Percentiles rank a stretch among this genome's conserved stretches.
Conservation (phyloP, 2,888 invertebrate species). For the Mythimna impura region DNA sequence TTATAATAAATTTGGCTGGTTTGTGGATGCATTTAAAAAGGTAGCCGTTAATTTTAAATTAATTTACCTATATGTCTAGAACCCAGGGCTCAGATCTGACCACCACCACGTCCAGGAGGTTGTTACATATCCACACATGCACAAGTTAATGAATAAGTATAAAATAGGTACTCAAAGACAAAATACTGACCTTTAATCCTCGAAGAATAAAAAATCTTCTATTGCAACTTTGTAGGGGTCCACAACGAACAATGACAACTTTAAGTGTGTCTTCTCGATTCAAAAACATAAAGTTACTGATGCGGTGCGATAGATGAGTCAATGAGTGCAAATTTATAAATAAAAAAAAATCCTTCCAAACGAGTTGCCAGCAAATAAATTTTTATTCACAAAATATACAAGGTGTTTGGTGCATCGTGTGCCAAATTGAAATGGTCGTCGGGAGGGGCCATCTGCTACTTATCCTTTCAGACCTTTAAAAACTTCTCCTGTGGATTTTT, state of each 20-base stretch:
- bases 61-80: no score
- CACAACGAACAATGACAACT: conserved; percentile 13
- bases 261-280: neutral
- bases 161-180: neutral
- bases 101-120: neutral
- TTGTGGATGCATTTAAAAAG: no score
- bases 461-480: no score
- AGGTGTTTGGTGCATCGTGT: no score
- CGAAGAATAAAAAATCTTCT: neutral
- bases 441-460: no score
- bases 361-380: conserved; percentile 3
- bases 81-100: no score
- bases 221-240: neutral
- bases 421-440: no score
- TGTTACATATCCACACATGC: neutral
- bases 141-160: neutral
- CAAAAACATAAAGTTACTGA: neutral
- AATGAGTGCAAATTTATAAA: no score
- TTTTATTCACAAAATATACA: no score
- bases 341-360: neutral
- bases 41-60: no score
- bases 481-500: no score
- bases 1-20: neutral
- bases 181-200: conserved; percentile 24
- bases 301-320: no score